Conservation (phyloP, 2,797 vertebrate genomes). For the Perodicticus potto region DNA sequence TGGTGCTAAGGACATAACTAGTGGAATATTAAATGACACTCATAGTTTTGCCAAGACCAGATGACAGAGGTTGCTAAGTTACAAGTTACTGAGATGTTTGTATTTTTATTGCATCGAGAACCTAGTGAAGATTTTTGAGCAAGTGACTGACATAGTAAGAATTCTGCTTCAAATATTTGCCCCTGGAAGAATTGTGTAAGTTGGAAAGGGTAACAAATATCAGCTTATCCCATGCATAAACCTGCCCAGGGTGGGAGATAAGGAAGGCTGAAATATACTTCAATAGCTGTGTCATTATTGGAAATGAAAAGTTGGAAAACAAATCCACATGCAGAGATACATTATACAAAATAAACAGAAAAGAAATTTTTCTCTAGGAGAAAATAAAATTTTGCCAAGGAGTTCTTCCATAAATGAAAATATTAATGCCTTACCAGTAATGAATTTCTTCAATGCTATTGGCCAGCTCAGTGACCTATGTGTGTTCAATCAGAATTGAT, state of each 20-base stretch:
- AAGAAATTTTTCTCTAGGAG: neutral
- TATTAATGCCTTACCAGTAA: neutral
- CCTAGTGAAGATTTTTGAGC: neutral
- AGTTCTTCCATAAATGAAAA: constrained; percentile 20
- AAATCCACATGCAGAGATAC: neutral
- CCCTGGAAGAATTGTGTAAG: neutral
- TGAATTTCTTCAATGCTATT: neutral
- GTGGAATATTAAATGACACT: neutral
- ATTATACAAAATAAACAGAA: neutral
- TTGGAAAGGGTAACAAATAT: neutral
- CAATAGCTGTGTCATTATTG: neutral
- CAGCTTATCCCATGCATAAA: neutral
- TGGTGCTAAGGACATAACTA: neutral
- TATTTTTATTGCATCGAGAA: neutral
- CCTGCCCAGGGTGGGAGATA: neutral
- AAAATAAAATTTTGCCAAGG: neutral
- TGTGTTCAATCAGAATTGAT: neutral
- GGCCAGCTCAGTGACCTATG: neutral
- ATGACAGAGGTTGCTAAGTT: neutral
- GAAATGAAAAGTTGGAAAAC: constrained; percentile 10
- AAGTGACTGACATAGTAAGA: neutral
- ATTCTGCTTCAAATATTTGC: neutral
- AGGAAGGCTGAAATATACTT: neutral
- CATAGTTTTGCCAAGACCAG: neutral
- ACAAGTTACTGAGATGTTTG: neutral